Evolutionary conservation across 1,140 invertebrate genomes (phyloP).

Genomic region (Scaptomyza hsui): DNA sequence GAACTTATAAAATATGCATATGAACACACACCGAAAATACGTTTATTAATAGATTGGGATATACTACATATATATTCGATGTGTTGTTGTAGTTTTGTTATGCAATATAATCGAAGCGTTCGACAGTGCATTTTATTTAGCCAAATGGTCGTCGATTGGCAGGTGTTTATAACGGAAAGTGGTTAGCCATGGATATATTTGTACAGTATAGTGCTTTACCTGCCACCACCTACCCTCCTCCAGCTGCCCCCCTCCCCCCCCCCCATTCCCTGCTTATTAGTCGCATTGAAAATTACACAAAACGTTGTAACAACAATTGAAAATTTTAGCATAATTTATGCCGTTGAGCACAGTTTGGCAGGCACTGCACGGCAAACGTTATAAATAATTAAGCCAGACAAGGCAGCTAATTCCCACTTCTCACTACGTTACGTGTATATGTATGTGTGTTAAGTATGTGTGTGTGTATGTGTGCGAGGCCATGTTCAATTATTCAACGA

Average conservation of each 20-base stretch:
- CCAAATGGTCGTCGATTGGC: slow-evolving; percentile 30
- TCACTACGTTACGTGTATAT: background rate
- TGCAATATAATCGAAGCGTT: slow-evolving; percentile 48
- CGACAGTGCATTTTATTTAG: slow-evolving; percentile 55
- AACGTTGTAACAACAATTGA: slow-evolving; percentile 42
- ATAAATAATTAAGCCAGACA: slow-evolving; percentile 65
- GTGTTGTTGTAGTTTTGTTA: slow-evolving; percentile 39
- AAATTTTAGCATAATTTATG: slow-evolving; percentile 70
- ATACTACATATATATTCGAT: background rate
- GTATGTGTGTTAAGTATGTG: background rate
- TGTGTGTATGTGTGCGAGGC: slow-evolving; percentile 9
- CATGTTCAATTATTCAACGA: slow-evolving; percentile 68
- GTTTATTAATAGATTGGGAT: slow-evolving; percentile 73
- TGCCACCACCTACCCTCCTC: background rate
- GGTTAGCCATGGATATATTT: slow-evolving; percentile 22
- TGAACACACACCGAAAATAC: slow-evolving; percentile 52
- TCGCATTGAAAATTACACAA: slow-evolving; percentile 67
- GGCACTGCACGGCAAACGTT: slow-evolving; percentile 41
- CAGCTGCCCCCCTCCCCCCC: background rate
- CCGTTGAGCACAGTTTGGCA: slow-evolving; percentile 51
- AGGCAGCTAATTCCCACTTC: slow-evolving; percentile 54
- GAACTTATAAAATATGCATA: slow-evolving; percentile 70
- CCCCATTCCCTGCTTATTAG: slow-evolving; percentile 51
- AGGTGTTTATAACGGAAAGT: slow-evolving; percentile 44
- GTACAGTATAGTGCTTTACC: background rate